Evolutionary conservation across 2,888 invertebrate genomes (phyloP).

Genomic region (Clivina fossor): DNA sequence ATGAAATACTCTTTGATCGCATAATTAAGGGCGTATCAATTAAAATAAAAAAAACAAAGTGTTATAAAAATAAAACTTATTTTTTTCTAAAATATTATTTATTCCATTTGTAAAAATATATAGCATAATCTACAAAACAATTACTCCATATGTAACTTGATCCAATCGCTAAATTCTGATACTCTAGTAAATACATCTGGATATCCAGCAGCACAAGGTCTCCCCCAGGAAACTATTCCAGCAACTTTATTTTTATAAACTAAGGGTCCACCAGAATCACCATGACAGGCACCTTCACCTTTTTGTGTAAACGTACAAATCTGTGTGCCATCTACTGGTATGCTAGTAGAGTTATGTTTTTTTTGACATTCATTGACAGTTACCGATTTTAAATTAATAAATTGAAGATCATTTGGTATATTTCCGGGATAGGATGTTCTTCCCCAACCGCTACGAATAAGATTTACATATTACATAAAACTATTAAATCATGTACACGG

Average conservation of each 20-base stretch:
- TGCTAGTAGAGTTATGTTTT: slow-evolving; percentile 50
- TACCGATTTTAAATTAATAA: slow-evolving; percentile 56
- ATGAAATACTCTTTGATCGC: no score
- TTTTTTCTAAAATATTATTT: no score
- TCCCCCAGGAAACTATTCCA: slow-evolving; percentile 51
- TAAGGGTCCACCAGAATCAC: slow-evolving; percentile 40
- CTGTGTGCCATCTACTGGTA: slow-evolving; percentile 55
- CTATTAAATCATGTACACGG: no score
- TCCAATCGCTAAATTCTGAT: slow-evolving; percentile 50
- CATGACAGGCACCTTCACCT: slow-evolving; percentile 65
- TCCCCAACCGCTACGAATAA: slow-evolving; percentile 60
- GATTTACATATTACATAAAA: no score
- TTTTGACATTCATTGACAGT: slow-evolving; percentile 56
- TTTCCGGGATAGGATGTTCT: slow-evolving; percentile 57
- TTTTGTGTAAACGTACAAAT: slow-evolving; percentile 61
- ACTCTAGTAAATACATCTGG: slow-evolving; percentile 53
- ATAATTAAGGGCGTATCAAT: no score
- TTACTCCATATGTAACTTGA: slow-evolving; percentile 37
- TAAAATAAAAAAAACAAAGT: no score
- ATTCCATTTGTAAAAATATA: no score
- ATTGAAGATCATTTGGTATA: slow-evolving; percentile 60
- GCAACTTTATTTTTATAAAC: slow-evolving; percentile 26
- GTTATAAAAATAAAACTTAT: no score
- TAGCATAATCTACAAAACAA: no score
- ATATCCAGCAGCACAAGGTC: slow-evolving; percentile 51